Evolutionary conservation across 2,113 vertebrate genomes (phyloP), one percentile per base, ranked within the genome.

Genomic region (Callipepla californica): DNA sequence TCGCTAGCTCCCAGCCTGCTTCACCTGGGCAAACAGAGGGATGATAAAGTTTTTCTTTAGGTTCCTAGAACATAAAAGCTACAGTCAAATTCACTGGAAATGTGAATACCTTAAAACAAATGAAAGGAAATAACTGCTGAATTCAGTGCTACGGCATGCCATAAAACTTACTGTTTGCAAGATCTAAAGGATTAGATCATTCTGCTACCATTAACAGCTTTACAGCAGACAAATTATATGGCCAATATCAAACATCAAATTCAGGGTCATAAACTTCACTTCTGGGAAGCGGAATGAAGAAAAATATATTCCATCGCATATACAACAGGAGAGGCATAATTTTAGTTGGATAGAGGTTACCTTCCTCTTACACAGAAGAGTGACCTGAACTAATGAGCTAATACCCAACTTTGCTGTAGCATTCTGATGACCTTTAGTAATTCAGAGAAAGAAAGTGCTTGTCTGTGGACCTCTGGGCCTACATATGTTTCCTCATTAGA

Each of bases 71-170:
- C 89, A 87, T 67, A 47, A 83, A 91, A 80, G 19, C 32, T 77
- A 4, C 19, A 61, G 11, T 74, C 75, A 70, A 19, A 72, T 26
- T 32, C 15, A 77, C 30, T 38, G 40, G 12, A 25, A 87, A 53
- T 57, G 42, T 67, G 40, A 79, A 76, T 85, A 81, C 47, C 66
- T n/a, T 82, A 85, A 85, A 90, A 73, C 1, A 23, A 93, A 75
- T 40, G 18, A 62, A 94, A 88, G 34, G 69, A 92, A 96, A 87
- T 76, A 91, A 91, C 89, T 83, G 59, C 34, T 70, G 38, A 91
- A 87, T 85, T 77, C 79, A 77, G 32, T 34, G 6, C 38, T 87
- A 69, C 32, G 50, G 59, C 67, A 67, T 66, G 62, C 70, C 34
- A n/a, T 80, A 92, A 95, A 93, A 93, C 40, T 30, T 58, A 91